Evolutionary conservation across 2,113 vertebrate species (phyloP).

Genomic region (Datnioides undecimradiatus): DNA sequence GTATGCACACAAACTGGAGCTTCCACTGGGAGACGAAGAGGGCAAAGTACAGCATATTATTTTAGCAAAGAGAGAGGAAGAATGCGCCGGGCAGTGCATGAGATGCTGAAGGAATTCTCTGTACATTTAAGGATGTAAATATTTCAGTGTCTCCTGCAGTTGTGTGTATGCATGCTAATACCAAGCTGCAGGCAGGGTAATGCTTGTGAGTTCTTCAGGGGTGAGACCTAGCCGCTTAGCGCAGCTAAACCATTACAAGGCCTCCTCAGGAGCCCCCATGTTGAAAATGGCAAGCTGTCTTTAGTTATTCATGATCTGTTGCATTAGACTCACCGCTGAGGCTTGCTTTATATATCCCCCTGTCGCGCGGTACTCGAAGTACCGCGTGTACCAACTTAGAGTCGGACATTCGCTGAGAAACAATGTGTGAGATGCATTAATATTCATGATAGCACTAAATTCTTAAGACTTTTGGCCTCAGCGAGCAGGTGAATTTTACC

Average conservation of each 20-base stretch:
- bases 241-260: slow-evolving; percentile 64
- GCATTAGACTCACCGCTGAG: slow-evolving; percentile 59
- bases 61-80: slow-evolving; percentile 18
- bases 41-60: slow-evolving; percentile 25
- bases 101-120: slow-evolving; percentile 56
- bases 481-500: slow-evolving; percentile 1
- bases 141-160: slow-evolving; percentile 71
- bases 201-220: slow-evolving; percentile 57
- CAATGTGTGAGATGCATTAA: slow-evolving; percentile 32
- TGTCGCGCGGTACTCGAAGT: not conserved
- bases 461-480: slow-evolving; percentile 4
- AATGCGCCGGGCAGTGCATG: slow-evolving; percentile 27
- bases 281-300: slow-evolving; percentile 63
- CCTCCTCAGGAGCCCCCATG: slow-evolving; percentile 41
- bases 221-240: slow-evolving; percentile 46
- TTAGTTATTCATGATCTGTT: slow-evolving; percentile 78
- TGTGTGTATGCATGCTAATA: slow-evolving; percentile 64
- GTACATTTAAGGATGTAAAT: slow-evolving; percentile 77
- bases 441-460: slow-evolving; percentile 32
- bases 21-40: not conserved
- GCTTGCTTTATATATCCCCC: slow-evolving; percentile 33
- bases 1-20: not conserved
- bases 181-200: slow-evolving; percentile 48
- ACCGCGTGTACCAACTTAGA: not conserved
- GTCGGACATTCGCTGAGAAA: slow-evolving; percentile 17